These are phyloP conservation scores for Drosophila simulans DNA, from an alignment of 1,140 invertebrate species.

Conservation along the genomic window DNA sequence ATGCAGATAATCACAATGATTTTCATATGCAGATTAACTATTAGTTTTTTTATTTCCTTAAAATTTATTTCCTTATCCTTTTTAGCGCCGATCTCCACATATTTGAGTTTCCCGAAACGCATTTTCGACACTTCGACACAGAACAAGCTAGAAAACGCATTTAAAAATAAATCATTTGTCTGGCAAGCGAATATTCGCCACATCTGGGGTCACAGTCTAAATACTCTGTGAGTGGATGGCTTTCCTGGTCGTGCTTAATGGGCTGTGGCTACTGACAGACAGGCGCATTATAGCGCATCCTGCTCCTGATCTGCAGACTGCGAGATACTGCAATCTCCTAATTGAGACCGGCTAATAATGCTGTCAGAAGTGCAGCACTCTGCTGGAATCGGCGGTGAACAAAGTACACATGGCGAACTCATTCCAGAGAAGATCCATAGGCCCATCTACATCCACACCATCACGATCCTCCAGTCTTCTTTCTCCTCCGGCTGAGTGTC, in stretches of 20 bases:
- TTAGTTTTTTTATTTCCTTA: too few relatives aligned
- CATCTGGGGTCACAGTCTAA: constrained; percentile 31
- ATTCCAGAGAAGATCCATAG: constrained; percentile 36
- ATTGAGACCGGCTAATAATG: constrained; percentile 74
- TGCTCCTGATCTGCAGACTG: constrained; percentile 18
- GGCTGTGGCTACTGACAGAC: constrained; percentile 62
- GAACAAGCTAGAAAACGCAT: constrained; percentile 48
- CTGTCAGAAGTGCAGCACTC: constrained; percentile 55
- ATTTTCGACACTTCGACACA: constrained; percentile 63
- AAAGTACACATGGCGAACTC: constrained; percentile 59
- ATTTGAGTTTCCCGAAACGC: constrained; percentile 33
- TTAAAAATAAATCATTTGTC: constrained; percentile 77
- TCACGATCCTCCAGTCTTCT: constrained; percentile 14
- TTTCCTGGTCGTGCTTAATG: constrained; percentile 53
- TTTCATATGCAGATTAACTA: too few relatives aligned
- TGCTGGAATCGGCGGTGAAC: constrained; percentile 13
- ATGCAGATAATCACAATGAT: too few relatives aligned
- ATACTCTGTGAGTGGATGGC: constrained; percentile 28
- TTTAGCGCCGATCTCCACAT: not conserved
- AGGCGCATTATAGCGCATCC: constrained; percentile 48
- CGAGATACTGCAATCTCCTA: constrained; percentile 23
- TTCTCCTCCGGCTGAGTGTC: constrained; percentile 35
- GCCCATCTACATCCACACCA: constrained; percentile 4
- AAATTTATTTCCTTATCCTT: too few relatives aligned
- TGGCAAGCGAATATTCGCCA: constrained; percentile 70